Base-by-base conservation (phyloP, 2,888 invertebrate genomes). In the Acronicta alni region DNA sequence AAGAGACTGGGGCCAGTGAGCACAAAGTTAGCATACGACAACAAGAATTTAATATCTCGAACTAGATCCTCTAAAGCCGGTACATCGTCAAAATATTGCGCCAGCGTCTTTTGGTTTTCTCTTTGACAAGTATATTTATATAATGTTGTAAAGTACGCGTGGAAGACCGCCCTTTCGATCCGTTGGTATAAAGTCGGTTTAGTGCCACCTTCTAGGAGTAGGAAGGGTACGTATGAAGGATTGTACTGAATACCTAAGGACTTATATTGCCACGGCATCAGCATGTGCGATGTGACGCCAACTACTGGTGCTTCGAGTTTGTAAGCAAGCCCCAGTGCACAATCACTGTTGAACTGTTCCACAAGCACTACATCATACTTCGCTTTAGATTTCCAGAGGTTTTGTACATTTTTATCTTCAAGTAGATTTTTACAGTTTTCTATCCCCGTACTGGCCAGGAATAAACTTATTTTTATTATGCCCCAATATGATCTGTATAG, bases 261-360 rank as follows among this genome's bases (percentile, higher is more conserved):
- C 59, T 92, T 89, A 65, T 92, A 94, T 39, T 92, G 93, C 94
- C 95, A 96, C 0, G 96, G 95, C 89, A 95, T 92, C 10, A 95
- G 74, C 0, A 90, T 84, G 49, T 95, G 95, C 0, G 95, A 95
- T 23, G 95, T 95, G 2, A 95, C 64, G 0, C 92, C 95, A 0
- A 96, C 89, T 1, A 95, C 91, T 0, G 96, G 96, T 9, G 94
- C 91, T 26, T 93, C 86, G 46, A 96, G 82, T 52, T 94, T 81
- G 77, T 96, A 86, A 1, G 95, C 95, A 15, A 96, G 85, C 0
- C 95, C 96, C 67, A 96, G 83, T 45, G 95, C 85, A 72, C 96
- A 96, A 66, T 96, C 96, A 17, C 94, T 93, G 59, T 94, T 95
- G 71, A 96, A 96, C 59, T 95, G 91, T 82, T 96, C 96, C 8